phyloP scores from a whole-genome alignment of 2,888 invertebrate species.

The Lucinisca nassula region DNA sequence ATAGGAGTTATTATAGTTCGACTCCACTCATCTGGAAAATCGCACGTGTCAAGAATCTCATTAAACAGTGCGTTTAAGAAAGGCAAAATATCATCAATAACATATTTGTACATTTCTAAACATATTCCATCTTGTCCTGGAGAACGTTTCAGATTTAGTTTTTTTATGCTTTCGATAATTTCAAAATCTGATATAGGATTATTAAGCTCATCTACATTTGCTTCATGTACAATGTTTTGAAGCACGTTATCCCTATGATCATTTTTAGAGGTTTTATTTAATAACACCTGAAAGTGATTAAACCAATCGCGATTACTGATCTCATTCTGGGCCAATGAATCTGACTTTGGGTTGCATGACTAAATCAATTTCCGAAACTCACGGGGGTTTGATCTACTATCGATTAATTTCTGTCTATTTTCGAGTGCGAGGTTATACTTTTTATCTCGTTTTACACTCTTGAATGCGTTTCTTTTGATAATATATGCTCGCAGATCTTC shows the following conservation, averaged over 20 bases:
- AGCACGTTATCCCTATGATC: background rate
- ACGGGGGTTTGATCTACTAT: background rate
- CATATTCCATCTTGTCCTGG: background rate
- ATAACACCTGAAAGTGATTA: background rate
- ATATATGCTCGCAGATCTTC: background rate
- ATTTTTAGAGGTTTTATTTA: background rate
- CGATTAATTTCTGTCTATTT: background rate
- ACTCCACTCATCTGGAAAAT: background rate
- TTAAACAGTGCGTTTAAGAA: background rate
- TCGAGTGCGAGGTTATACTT: background rate
- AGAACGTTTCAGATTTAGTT: background rate
- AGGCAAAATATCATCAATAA: background rate
- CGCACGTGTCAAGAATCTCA: background rate
- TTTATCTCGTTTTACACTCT: background rate
- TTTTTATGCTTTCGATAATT: background rate
- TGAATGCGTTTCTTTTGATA: background rate
- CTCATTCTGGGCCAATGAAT: background rate
- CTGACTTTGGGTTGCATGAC: too few relatives aligned
- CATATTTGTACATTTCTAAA: background rate
- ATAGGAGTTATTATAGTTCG: background rate
- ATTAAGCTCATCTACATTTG: background rate
- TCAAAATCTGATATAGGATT: background rate
- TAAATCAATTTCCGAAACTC: background rate
- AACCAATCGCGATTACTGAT: background rate
- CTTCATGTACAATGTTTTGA: background rate